Evolutionary conservation across 2,888 invertebrate genomes (phyloP).

Genomic region (Epinotia brunnichana): DNA sequence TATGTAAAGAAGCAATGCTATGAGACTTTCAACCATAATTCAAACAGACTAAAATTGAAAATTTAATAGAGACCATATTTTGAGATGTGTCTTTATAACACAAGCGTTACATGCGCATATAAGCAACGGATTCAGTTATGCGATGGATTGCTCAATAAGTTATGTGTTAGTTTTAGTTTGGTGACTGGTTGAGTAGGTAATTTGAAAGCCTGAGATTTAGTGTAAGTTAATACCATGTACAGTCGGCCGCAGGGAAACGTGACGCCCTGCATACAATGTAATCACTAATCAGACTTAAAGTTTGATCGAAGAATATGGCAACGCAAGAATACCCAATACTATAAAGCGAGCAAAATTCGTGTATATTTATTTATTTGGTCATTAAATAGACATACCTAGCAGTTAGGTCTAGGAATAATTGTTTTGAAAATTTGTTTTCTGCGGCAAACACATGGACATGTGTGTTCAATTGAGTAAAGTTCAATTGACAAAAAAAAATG

Average conservation of each 20-base stretch:
- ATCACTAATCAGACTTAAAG: too few relatives aligned
- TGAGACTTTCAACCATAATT: background rate
- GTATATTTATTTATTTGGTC: too few relatives aligned
- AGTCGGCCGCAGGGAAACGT: too few relatives aligned
- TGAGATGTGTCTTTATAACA: background rate
- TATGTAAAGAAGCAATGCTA: background rate
- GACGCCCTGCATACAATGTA: too few relatives aligned
- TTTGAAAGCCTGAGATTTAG: background rate
- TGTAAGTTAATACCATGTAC: background rate
- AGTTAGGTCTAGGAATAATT: too few relatives aligned
- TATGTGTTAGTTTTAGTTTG: conserved; percentile 53
- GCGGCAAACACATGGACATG: too few relatives aligned
- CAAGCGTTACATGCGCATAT: conserved; percentile 43
- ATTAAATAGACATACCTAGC: too few relatives aligned
- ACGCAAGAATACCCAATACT: too few relatives aligned
- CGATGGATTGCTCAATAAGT: conserved; percentile 57
- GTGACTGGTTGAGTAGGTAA: conserved; percentile 10
- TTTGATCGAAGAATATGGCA: too few relatives aligned
- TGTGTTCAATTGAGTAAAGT: too few relatives aligned
- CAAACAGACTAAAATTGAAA: background rate
- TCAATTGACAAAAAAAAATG: background rate
- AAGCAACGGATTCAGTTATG: conserved; percentile 54
- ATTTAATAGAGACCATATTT: background rate
- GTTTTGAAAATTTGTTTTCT: too few relatives aligned
- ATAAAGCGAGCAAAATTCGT: too few relatives aligned